Conservation (phyloP, 2,888 invertebrate genomes). For the Nematopogon swammerdamellus region DNA sequence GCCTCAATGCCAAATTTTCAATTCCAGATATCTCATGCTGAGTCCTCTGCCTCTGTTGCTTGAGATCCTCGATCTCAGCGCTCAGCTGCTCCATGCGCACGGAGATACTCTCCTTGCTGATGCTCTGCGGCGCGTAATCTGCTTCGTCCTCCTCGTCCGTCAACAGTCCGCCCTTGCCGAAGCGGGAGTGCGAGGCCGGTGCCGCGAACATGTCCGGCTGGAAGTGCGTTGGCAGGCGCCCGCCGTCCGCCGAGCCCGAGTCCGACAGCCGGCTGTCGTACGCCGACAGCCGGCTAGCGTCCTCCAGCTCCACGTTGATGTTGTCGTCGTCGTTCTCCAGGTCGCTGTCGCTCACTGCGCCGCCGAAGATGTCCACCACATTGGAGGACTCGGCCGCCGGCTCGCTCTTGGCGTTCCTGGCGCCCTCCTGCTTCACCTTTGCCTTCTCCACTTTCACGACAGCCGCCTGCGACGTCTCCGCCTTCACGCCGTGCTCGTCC, state of each 20-base stretch:
- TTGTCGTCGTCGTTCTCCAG: constrained; percentile 68
- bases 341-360: constrained; percentile 87
- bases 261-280: constrained; percentile 74
- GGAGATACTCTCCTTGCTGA: constrained; percentile 51
- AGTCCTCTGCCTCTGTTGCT: constrained; percentile 70
- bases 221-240: constrained; percentile 29
- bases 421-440: constrained; percentile 24
- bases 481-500: constrained; percentile 60
- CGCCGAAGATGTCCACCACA: constrained; percentile 82
- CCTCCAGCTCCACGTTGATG: constrained; percentile 76
- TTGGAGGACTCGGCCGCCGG: constrained; percentile 25
- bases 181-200: constrained; percentile 2
- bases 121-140: constrained; percentile 27
- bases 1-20: constrained; percentile 78
- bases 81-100: constrained; percentile 68
- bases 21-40: constrained; percentile 81
- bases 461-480: constrained; percentile 19
- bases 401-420: constrained; percentile 10
- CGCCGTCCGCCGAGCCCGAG: constrained; percentile 27
- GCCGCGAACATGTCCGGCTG: constrained; percentile 31
- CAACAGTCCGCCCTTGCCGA: neutral
- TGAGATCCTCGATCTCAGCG: constrained; percentile 71
- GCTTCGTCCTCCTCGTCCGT: constrained; percentile 24
- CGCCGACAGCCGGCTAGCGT: constrained; percentile 69
- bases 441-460: constrained; percentile 26